Percentiles rank a stretch among this genome's conserved stretches.
phyloP scores from a whole-genome alignment of 2,888 invertebrate genomes.

The Ditula angustiorana region DNA sequence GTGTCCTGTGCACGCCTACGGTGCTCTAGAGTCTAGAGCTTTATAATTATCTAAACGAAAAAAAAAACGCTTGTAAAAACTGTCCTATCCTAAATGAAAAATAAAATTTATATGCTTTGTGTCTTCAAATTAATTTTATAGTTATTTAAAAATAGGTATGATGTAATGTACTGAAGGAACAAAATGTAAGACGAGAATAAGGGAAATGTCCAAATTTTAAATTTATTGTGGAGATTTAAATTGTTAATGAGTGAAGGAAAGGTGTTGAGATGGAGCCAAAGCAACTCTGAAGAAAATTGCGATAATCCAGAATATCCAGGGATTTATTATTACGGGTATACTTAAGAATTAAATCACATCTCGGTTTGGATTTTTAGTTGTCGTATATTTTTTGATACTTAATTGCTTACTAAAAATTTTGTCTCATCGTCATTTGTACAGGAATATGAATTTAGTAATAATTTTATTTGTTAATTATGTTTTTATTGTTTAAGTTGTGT shows the following conservation, averaged over 20 bases:
- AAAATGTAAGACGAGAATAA: conserved; percentile 6
- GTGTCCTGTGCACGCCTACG: too few relatives aligned
- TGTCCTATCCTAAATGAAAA: too few relatives aligned
- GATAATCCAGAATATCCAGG: background rate
- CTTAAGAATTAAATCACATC: background rate
- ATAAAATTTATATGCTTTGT: too few relatives aligned
- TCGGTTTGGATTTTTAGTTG: background rate
- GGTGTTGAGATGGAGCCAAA: background rate
- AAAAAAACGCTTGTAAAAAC: too few relatives aligned
- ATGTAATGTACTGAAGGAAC: background rate
- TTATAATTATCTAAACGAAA: too few relatives aligned
- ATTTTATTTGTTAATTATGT: conserved; percentile 25
- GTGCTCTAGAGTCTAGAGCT: too few relatives aligned
- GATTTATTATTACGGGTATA: conserved; percentile 16
- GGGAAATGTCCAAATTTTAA: background rate
- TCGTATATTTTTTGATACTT: background rate
- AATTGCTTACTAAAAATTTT: background rate
- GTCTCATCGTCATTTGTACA: conserved; percentile 5
- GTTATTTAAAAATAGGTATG: too few relatives aligned
- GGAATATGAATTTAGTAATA: conserved; percentile 28
- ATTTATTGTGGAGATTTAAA: background rate
- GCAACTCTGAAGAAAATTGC: background rate
- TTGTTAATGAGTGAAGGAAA: background rate
- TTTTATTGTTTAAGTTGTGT: conserved; percentile 45
- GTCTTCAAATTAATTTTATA: too few relatives aligned